Evolutionary conservation across 2,113 vertebrate species (phyloP).

Genomic region (Helogale parvula): DNA sequence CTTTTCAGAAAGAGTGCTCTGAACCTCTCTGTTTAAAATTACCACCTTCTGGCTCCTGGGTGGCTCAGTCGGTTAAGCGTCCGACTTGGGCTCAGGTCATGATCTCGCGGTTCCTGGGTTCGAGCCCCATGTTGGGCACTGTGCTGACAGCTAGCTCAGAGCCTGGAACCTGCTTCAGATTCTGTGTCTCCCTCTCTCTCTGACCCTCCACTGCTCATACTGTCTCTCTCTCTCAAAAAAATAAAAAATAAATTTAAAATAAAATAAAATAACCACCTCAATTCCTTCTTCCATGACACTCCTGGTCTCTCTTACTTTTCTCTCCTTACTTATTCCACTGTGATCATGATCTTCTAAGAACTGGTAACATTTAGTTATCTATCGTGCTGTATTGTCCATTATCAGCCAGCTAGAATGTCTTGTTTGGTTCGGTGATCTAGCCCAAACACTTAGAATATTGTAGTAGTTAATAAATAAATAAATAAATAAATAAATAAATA

Average conservation of each 20-base stretch:
- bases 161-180: too few relatives aligned
- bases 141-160: too few relatives aligned
- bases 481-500: not conserved
- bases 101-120: too few relatives aligned
- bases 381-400: not conserved
- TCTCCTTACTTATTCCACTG: not conserved
- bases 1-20: not conserved
- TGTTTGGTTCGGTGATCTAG: not conserved
- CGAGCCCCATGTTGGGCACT: too few relatives aligned
- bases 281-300: not conserved
- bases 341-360: not conserved
- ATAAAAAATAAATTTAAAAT: too few relatives aligned
- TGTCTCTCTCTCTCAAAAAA: too few relatives aligned
- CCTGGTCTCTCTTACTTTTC: not conserved
- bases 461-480: constrained; percentile 11
- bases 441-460: not conserved
- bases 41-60: too few relatives aligned
- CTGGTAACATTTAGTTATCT: not conserved
- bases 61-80: too few relatives aligned
- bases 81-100: too few relatives aligned
- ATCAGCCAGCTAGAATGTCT: not conserved
- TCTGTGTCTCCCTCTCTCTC: too few relatives aligned
- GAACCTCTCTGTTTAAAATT: not conserved
- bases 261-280: not conserved
- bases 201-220: too few relatives aligned